Percentiles rank a stretch among this genome's conserved stretches.
These are phyloP conservation scores for Harpegnathos saltator DNA, from an alignment of 1,140 invertebrate genomes.

Conservation along the genomic window DNA sequence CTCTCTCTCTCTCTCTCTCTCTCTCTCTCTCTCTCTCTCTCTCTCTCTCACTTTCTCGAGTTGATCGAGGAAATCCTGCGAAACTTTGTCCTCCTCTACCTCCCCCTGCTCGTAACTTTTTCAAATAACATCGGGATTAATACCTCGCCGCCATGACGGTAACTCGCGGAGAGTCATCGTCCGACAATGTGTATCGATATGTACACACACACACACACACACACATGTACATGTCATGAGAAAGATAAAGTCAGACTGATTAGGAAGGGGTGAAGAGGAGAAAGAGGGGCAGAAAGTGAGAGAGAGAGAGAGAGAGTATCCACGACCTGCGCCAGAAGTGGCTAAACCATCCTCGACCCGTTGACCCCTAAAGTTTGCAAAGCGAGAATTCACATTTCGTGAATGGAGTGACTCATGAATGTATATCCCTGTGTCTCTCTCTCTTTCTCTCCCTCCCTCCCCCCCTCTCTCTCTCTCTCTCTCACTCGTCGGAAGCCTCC, in stretches of 20 bases:
- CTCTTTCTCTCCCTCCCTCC: too few species aligned
- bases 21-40: slow-evolving; percentile 5
- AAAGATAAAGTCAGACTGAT: background rate
- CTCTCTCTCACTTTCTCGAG: slow-evolving; percentile 19
- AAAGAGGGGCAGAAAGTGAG: slow-evolving; percentile 35
- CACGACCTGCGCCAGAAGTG: slow-evolving; percentile 64
- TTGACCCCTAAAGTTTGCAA: slow-evolving; percentile 74
- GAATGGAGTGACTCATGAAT: slow-evolving; percentile 74
- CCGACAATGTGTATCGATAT: slow-evolving; percentile 20
- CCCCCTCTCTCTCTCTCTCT: too few species aligned
- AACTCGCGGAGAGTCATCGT: slow-evolving; percentile 55
- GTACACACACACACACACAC: slow-evolving; percentile 36
- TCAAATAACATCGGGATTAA: slow-evolving; percentile 51
- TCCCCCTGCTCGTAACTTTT: slow-evolving; percentile 25
- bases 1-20: background rate
- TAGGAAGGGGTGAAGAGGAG: background rate
- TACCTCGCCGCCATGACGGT: slow-evolving; percentile 11
- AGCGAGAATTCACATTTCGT: slow-evolving; percentile 75
- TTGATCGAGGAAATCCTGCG: slow-evolving; percentile 37
- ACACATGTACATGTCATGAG: background rate
- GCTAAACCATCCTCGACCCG: slow-evolving; percentile 70
- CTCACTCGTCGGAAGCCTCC: background rate
- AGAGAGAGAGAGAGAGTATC: slow-evolving; percentile 51
- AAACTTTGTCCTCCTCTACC: slow-evolving; percentile 46
- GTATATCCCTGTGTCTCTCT: slow-evolving; percentile 72